Evolutionary conservation across 2,888 invertebrate genomes (phyloP), one percentile per base, ranked within the genome.

Genomic region (Alcis repandata): DNA sequence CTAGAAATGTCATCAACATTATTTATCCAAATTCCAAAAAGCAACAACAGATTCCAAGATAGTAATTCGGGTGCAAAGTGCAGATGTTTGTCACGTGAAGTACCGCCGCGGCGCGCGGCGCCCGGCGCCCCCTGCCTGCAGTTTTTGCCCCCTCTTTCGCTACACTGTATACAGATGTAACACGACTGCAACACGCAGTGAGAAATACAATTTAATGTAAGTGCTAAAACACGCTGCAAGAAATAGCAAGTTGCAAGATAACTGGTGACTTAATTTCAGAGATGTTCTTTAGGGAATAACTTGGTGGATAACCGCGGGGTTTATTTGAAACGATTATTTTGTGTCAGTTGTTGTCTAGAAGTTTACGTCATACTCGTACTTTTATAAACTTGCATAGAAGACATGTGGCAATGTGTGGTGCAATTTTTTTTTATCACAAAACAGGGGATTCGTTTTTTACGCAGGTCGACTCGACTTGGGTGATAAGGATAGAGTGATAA

Each of bases 81-180:
- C 45, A 45, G 43, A 33, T 20, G 56, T 56, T 56, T 45, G 33
- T 54, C 56, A 43, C 32, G n/a, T 9, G 8, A 8, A 49, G 49
- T 13, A 6, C 17, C 32, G 43, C 33, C 9, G 27, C 8, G 27
- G 13, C 32, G 27, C 41, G 15, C 40, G n/a, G n/a, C n/a, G n/a
- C 52, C 22, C 9, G 43, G 43, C 11, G 19, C 27, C 27, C 27
- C 6, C 7, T 1, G 20, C 9, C 13, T 13, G 3, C 15, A 48
- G 48, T 49, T 49, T 33, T 22, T 41, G 4, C 22, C n/a, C 22
- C 11, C 27, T 15, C 22, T 9, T 11, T 1, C 49, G 10, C 11
- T 27, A 17, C 27, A 38, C 15, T 52, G n/a, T 27, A 6, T 27
- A 27, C 27, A 27, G 6, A 4, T 27, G 27, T 20, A 19, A 33